These are phyloP conservation scores for Petaurus breviceps DNA, from an alignment of 2,113 vertebrate genomes.

Conservation along the genomic window DNA sequence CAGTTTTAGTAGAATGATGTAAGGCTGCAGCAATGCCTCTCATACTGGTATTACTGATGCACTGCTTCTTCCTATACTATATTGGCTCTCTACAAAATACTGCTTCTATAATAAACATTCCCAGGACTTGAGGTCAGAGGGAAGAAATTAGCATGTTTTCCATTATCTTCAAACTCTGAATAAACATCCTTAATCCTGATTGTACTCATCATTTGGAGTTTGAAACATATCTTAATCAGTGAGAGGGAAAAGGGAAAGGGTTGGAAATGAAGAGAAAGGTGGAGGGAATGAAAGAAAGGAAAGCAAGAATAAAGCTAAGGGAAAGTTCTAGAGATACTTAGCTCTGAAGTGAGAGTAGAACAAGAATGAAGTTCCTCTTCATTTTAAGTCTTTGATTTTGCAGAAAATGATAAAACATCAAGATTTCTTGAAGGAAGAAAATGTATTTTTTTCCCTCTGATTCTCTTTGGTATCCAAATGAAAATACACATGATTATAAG, in stretches of 20 bases:
- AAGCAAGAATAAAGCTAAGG: background rate
- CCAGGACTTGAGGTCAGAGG: constrained; percentile 35
- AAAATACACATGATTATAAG: background rate
- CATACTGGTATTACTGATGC: background rate
- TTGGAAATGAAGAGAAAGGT: constrained; percentile 2
- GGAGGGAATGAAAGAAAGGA: background rate
- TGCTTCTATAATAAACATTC: constrained; percentile 38
- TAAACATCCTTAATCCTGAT: constrained; percentile 10
- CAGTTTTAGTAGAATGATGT: background rate
- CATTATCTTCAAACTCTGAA: constrained; percentile 40
- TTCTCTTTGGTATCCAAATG: background rate
- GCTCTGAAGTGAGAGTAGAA: background rate
- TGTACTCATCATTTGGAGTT: constrained; percentile 23
- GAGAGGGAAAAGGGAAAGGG: constrained; percentile 4
- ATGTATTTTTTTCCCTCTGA: constrained; percentile 35
- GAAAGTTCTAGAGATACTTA: background rate
- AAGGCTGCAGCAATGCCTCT: background rate
- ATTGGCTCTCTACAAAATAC: constrained; percentile 34
- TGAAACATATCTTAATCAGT: background rate
- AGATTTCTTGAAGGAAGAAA: background rate
- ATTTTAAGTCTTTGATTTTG: background rate
- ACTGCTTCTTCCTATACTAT: background rate
- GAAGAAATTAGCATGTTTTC: background rate
- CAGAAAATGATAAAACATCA: constrained; percentile 40
- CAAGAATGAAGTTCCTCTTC: background rate